phyloP scores from a whole-genome alignment of 1,140 invertebrate genomes.

The Conus betulinus region DNA sequence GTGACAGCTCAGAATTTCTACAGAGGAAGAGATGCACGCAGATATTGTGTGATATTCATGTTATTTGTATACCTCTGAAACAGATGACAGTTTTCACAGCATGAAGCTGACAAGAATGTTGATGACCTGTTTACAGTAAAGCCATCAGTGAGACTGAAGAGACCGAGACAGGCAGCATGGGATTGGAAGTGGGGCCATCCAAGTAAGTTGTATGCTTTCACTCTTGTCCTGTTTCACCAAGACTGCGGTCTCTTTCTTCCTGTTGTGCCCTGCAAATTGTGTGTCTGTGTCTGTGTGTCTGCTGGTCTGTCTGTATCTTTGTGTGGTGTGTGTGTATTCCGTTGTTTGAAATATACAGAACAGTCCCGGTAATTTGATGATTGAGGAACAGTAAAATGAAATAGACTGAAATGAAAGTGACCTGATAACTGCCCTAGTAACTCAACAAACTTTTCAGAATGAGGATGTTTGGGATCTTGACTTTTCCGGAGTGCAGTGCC shows the following conservation, averaged over 20 bases:
- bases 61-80: background rate
- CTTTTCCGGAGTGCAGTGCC: too few relatives aligned
- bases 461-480: too few relatives aligned
- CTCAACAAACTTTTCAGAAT: too few relatives aligned
- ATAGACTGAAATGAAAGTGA: too few relatives aligned
- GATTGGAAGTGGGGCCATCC: background rate
- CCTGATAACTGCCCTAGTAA: too few relatives aligned
- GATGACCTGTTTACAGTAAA: conserved; percentile 21
- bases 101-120: background rate
- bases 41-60: too few relatives aligned
- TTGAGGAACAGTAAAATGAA: too few relatives aligned
- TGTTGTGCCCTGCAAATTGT: background rate
- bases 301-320: background rate
- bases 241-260: background rate
- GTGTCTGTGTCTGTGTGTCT: background rate
- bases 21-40: too few relatives aligned
- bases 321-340: background rate
- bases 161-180: background rate
- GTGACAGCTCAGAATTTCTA: too few relatives aligned
- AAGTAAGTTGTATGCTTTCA: background rate
- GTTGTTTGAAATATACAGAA: too few relatives aligned
- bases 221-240: background rate
- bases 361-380: too few relatives aligned
- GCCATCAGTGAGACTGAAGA: conserved; percentile 30
- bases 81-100: background rate